Evolutionary conservation across 2,113 vertebrate genomes (phyloP), one percentile per base, ranked within the genome.

Genomic region (Litocranius walleri): DNA sequence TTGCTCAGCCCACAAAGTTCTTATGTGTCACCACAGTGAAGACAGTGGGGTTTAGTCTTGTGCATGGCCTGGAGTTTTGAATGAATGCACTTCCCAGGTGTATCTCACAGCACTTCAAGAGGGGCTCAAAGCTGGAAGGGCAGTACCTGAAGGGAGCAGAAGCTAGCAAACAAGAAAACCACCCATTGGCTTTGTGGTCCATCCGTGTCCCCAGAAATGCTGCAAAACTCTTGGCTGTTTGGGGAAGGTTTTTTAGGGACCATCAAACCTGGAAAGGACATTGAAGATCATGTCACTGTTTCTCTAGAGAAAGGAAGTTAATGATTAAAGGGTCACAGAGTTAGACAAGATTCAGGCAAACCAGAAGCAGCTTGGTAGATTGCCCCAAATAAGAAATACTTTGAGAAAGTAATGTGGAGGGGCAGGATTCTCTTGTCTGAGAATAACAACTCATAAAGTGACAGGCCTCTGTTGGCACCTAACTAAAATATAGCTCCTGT

Each of bases 271-370:
- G 36, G 81, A 62, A 86, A 92, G 88, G 40, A 64, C 54, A 23
- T 59, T 81, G 71, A 40, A 82, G 80, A 94, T 85, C 62, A 77
- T 67, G 67, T 89, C 90, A 84, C 40, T 92, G 13, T 17, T 15
- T 96, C 93, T 94, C 81, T 62, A 54, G n/a, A 84, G 62, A 84
- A 30, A 83, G 84, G 48, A 86, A 92, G 45, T 90, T 90, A 94
- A 92, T 92, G 48, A 94, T 95, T 81, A 88, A 90, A 97, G 77
- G 91, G 19, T 82, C 84, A 33, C 54, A 61, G 45, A 30, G 71
- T 4, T 30, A 98, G 74, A 88, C 56, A 87, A 94, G 64, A 30
- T 10, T 13, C 13, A 77, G n/a, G 23, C 21, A 45, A 74, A 50
- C 27, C 27, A 74, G n/a, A 78, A 43, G 82, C n/a, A 27, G 80